Percentiles rank a stretch among this genome's conserved stretches.
These are phyloP conservation scores for Episyrphus balteatus DNA, from an alignment of 1,140 invertebrate species.

Conservation along the genomic window DNA sequence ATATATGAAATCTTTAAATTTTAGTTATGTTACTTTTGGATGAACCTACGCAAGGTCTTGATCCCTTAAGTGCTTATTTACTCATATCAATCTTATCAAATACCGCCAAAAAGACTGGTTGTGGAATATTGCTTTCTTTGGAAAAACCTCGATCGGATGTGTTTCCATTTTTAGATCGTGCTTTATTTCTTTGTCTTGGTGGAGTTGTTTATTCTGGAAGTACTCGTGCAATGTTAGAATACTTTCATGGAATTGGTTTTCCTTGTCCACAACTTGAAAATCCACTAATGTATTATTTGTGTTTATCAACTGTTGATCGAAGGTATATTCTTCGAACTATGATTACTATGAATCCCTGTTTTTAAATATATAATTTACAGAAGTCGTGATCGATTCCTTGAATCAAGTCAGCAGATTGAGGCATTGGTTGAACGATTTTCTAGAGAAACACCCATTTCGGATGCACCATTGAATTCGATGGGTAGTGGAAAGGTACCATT, in stretches of 20 bases:
- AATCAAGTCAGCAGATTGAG: constrained; percentile 86
- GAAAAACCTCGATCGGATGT: constrained; percentile 89
- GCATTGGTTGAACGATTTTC: constrained; percentile 86
- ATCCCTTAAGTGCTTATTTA: constrained; percentile 84
- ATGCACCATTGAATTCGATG: constrained; percentile 38
- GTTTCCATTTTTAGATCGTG: constrained; percentile 72
- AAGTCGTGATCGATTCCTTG: constrained; percentile 70
- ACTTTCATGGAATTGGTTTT: constrained; percentile 83
- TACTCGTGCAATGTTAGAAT: constrained; percentile 79
- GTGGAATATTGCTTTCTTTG: constrained; percentile 80
- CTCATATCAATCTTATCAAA: constrained; percentile 86
- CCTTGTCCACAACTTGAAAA: constrained; percentile 87
- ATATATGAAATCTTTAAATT: too few relatives aligned
- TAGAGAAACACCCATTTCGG: constrained; percentile 48
- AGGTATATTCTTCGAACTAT: constrained; percentile 40
- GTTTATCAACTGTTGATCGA: constrained; percentile 82
- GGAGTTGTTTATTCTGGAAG: constrained; percentile 85
- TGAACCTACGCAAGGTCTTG: constrained; percentile 82
- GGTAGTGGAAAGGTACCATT: constrained; percentile 58
- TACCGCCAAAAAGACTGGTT: constrained; percentile 79
- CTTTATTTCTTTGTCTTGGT: constrained; percentile 72
- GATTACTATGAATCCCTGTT: neutral
- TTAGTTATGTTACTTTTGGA: constrained; percentile 75
- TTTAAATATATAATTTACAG: neutral
- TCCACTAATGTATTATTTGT: constrained; percentile 88